Percentiles rank a stretch among this genome's conserved stretches.
These are phyloP conservation scores for Ametastegia equiseti DNA, from an alignment of 2,888 invertebrate genomes.

Conservation along the genomic window DNA sequence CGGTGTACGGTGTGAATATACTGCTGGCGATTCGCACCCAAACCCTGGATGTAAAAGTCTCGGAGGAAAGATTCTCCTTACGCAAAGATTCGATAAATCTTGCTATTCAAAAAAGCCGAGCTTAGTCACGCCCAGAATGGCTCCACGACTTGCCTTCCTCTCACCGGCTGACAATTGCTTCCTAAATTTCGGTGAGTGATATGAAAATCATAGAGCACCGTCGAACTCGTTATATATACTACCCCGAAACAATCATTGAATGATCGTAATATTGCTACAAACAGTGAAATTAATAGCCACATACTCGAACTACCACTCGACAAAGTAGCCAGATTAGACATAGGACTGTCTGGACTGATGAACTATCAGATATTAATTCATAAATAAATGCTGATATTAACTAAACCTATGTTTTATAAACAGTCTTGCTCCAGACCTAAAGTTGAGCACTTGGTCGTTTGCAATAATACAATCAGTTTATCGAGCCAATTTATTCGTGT, in stretches of 20 bases:
- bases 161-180: neutral
- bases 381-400: too few species aligned
- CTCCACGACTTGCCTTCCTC: neutral
- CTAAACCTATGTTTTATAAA: too few species aligned
- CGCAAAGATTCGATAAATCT: neutral
- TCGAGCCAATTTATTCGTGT: too few species aligned
- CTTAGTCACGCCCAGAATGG: neutral
- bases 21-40: neutral
- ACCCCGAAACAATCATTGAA: neutral
- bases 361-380: too few species aligned
- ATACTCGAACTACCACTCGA: too few species aligned
- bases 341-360: too few species aligned
- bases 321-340: too few species aligned
- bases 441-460: too few species aligned
- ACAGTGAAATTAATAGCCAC: too few species aligned
- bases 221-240: neutral
- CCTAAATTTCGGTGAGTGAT: neutral
- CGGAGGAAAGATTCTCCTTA: neutral
- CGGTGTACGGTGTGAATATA: neutral
- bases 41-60: constrained; percentile 15
- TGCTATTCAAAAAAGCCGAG: neutral
- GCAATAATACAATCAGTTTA: too few species aligned
- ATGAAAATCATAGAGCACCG: neutral
- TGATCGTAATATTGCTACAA: neutral
- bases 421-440: too few species aligned